phyloP scores from a whole-genome alignment of 2,888 invertebrate genomes.

The Tricholauxania praeusta region DNA sequence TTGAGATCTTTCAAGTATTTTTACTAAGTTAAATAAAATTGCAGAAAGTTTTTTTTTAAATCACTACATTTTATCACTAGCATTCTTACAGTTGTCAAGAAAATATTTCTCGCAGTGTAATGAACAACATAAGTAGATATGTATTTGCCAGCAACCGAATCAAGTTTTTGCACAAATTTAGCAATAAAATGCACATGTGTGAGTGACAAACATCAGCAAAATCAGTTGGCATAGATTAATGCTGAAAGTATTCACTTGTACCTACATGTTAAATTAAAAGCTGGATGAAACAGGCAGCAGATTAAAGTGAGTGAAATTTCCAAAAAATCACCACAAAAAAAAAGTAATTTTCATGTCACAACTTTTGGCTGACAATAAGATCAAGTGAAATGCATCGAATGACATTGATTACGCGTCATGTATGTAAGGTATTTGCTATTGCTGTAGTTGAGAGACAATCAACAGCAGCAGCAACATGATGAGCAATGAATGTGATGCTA shows the following conservation, averaged over 20 bases:
- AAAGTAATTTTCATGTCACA: constrained; percentile 17
- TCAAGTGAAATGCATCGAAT: constrained; percentile 11
- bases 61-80: no score
- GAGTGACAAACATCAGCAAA: background rate
- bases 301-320: constrained; percentile 10
- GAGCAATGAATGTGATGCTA: constrained; percentile 27
- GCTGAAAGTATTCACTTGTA: constrained; percentile 8
- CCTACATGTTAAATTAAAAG: background rate
- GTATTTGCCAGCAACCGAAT: background rate
- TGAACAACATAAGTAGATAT: no score
- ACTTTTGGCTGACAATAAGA: constrained; percentile 25
- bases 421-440: constrained; percentile 7
- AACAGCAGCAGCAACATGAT: background rate
- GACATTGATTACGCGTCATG: constrained; percentile 11
- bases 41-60: no score
- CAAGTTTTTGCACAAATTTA: constrained; percentile 17
- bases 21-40: no score
- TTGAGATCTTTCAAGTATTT: no score
- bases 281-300: background rate
- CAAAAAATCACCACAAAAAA: background rate
- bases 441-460: background rate
- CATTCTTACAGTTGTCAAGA: background rate
- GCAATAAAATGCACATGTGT: constrained; percentile 8
- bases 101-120: no score
- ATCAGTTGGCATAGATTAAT: background rate